These are phyloP conservation scores for Pungitius pungitius DNA, from an alignment of 2,113 vertebrate genomes.

Conservation along the genomic window DNA sequence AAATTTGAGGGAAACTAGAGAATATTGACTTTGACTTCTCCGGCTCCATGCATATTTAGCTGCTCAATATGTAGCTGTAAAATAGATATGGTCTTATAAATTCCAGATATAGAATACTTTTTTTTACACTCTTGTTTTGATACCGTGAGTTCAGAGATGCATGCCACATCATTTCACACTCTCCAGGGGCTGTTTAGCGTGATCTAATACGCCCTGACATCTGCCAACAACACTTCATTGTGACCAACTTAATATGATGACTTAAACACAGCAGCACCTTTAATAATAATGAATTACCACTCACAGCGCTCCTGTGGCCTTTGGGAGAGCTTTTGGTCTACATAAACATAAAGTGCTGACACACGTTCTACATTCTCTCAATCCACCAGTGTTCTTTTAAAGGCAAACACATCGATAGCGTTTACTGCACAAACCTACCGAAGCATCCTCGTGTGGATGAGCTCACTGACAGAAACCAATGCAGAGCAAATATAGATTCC, in stretches of 20 bases:
- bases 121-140: not conserved
- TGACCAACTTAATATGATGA: conserved; percentile 32
- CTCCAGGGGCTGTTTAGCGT: conserved; percentile 1
- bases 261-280: conserved; percentile 42
- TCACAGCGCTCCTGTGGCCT: conserved; percentile 41
- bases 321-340: conserved; percentile 16
- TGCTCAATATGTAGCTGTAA: not conserved
- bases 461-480: conserved; percentile 10
- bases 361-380: conserved; percentile 44
- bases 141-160: not conserved
- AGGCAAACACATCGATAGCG: conserved; percentile 1
- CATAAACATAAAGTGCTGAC: conserved; percentile 40
- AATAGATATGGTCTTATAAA: too few relatives aligned
- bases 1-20: conserved; percentile 15
- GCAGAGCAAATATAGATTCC: conserved; percentile 3
- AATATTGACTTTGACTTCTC: not conserved
- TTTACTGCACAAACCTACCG: conserved; percentile 4
- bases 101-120: not conserved
- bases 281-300: conserved; percentile 19
- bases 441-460: conserved; percentile 20
- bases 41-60: not conserved
- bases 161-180: conserved; percentile 3
- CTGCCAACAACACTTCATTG: conserved; percentile 29
- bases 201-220: conserved; percentile 41
- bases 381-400: conserved; percentile 27